These are phyloP conservation scores for Apamea anceps DNA, from an alignment of 2,888 invertebrate species.

Conservation along the genomic window DNA sequence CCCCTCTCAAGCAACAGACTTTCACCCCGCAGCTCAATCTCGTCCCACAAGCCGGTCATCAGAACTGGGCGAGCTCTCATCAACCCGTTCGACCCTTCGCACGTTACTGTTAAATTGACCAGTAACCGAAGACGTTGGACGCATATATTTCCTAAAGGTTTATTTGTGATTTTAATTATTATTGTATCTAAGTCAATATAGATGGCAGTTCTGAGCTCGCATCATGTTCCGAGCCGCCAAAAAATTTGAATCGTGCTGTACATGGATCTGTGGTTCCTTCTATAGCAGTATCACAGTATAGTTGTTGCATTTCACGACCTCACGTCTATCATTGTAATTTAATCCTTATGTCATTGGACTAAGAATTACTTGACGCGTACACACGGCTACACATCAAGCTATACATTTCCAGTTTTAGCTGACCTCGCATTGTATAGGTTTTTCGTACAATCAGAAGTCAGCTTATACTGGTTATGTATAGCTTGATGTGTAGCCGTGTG, in stretches of 20 bases:
- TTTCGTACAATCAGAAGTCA: too few relatives aligned
- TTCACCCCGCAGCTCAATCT: constrained; percentile 84
- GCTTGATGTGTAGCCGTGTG: too few relatives aligned
- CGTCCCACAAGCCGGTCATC: constrained; percentile 89
- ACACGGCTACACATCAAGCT: too few relatives aligned
- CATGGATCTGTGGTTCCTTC: background rate
- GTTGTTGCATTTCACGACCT: background rate
- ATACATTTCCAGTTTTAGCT: too few relatives aligned
- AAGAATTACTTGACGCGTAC: background rate
- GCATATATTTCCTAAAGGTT: constrained; percentile 97
- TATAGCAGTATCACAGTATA: background rate
- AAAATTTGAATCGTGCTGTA: background rate
- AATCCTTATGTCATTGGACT: background rate
- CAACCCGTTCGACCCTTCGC: constrained; percentile 99
- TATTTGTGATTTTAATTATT: background rate
- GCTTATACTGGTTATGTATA: too few relatives aligned
- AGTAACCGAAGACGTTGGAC: constrained; percentile 99
- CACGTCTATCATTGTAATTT: background rate
- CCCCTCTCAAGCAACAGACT: constrained; percentile 78
- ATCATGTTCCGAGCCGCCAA: background rate
- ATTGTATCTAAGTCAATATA: background rate
- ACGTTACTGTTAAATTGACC: constrained; percentile 98
- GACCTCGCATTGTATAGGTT: too few relatives aligned
- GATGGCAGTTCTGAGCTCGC: background rate
- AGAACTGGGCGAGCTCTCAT: constrained; percentile 96